Evolutionary conservation across 2,888 invertebrate genomes (phyloP).

Genomic region (Altica lythri): DNA sequence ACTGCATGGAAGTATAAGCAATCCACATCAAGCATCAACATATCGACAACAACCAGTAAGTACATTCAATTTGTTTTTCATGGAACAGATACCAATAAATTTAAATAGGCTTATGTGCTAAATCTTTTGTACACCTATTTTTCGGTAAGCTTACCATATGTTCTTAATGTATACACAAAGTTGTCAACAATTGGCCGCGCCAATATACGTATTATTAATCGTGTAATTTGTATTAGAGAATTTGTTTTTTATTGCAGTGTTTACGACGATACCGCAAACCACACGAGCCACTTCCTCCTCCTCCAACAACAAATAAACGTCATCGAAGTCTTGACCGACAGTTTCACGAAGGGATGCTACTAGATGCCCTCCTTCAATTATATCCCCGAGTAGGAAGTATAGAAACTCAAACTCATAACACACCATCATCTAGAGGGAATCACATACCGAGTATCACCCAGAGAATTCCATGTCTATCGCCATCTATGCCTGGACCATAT

Average conservation of each 20-base stretch:
- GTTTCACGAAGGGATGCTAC: conserved; percentile 79
- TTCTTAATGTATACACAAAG: too few relatives aligned
- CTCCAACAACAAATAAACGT: conserved; percentile 60
- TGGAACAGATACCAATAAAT: too few relatives aligned
- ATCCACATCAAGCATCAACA: conserved; percentile 57
- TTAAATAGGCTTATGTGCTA: too few relatives aligned
- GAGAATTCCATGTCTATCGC: conserved; percentile 54
- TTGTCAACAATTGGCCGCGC: too few relatives aligned
- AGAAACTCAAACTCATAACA: too few relatives aligned
- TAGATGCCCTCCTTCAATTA: conserved; percentile 73
- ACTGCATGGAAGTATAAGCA: too few relatives aligned
- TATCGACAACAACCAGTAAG: conserved; percentile 47
- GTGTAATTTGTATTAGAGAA: too few relatives aligned
- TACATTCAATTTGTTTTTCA: not conserved
- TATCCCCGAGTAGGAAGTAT: conserved; percentile 75
- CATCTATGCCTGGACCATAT: conserved; percentile 66
- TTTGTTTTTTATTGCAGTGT: conserved; percentile 35
- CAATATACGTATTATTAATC: too few relatives aligned
- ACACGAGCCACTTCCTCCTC: conserved; percentile 64
- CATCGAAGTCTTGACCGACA: conserved; percentile 62
- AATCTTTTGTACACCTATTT: too few relatives aligned
- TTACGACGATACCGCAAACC: conserved; percentile 62
- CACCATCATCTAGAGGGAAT: conserved; percentile 49
- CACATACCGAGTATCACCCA: conserved; percentile 57
- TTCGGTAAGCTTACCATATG: too few relatives aligned